phyloP scores from a whole-genome alignment of 2,888 invertebrate species.

The Seira ritae region DNA sequence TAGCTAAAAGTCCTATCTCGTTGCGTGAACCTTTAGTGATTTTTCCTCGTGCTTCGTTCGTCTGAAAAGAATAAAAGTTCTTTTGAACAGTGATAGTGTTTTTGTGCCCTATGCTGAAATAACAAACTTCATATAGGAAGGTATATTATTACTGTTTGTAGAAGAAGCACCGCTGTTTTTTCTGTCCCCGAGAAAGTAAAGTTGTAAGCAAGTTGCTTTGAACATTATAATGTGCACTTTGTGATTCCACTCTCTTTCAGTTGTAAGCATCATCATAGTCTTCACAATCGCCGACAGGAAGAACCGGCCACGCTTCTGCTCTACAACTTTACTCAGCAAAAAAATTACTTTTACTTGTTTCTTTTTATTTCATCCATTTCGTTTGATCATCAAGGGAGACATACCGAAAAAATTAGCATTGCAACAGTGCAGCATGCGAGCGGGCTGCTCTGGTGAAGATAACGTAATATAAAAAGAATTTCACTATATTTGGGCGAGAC shows the following conservation, averaged over 20 bases:
- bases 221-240: conserved; percentile 5
- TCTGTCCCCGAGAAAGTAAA: not conserved
- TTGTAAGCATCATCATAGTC: not conserved
- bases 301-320: conserved; percentile 1
- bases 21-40: not conserved
- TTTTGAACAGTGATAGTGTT: not conserved
- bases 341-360: conserved; percentile 7
- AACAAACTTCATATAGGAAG: not conserved
- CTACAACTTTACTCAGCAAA: not conserved
- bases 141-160: not conserved
- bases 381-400: conserved; percentile 16
- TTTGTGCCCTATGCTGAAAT: not conserved
- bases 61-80: not conserved
- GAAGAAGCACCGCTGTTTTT: not conserved
- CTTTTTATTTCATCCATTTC: conserved; percentile 13
- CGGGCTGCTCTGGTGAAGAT: not conserved
- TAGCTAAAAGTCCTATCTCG: not conserved
- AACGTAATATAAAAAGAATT: too few relatives aligned
- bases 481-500: not conserved
- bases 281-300: not conserved
- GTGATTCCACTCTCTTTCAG: not conserved
- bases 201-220: not conserved
- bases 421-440: too few relatives aligned
- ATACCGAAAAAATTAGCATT: not conserved
- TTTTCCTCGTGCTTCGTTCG: conserved; percentile 8